Evolutionary conservation across 1,140 invertebrate species (phyloP), one percentile per base, ranked within the genome.

Genomic region (Drosophila parabipectinata): DNA sequence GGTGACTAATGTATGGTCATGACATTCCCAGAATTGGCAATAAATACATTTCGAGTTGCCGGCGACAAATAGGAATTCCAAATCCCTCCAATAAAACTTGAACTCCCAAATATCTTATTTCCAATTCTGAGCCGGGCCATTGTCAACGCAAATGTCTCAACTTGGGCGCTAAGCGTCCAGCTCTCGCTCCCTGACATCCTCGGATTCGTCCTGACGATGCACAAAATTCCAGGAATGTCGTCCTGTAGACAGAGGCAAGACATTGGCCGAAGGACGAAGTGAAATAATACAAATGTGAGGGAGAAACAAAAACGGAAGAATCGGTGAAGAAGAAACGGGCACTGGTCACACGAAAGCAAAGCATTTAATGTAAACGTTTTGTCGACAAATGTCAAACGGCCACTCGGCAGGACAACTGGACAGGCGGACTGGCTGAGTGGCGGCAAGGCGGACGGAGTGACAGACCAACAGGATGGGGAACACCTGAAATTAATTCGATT

Each of bases 311-410:
- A 45, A 50, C 15, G 28, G 44, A 41, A 18, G 10, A 34, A 53
- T 67, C 50, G 41, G 44, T 50, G 48, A 59, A 41, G 69, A 73
- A 66, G 26, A 30, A 80, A 68, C 21, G 56, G 62, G 68, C 83
- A 78, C 77, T 57, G 76, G 82, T 82, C 80, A 76, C 80, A 88
- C 75, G 79, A 44, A 44, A 44, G 72, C 83, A 77, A 82, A 88
- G 88, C 76, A 88, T 88, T 88, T 88, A 88, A 88, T 88, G 83
- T 88, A 88, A 88, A 88, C 83, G 83, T 88, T 88, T 88, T 83
- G 83, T 88, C 83, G 83, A 79, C 83, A 88, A 88, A 88, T 88
- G 83, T 88, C 82, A 85, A 87, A 85, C 87, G 82, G 72, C 78
- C 81, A 87, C 62, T 82, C 62, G 15, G 44, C 68, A 45, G 55